Evolutionary conservation across 2,888 invertebrate species (phyloP), one percentile per base, ranked within the genome.

Genomic region (Chymomyza amoena): DNA sequence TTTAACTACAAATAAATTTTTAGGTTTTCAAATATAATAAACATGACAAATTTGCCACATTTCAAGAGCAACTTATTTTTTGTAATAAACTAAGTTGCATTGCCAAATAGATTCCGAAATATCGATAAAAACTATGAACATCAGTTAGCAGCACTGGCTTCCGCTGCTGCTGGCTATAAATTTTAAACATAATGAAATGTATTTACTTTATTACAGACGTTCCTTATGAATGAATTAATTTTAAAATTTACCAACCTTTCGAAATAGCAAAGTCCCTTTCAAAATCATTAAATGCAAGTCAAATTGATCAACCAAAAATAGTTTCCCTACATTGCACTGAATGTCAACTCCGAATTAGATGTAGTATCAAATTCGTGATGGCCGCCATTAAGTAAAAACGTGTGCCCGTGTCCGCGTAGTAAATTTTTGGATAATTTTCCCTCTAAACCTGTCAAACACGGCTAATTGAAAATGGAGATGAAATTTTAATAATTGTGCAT

Each of bases 371-470:
- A 85, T 73, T 85, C 79, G 80, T 81, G 78, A 86, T 84, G 82
- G 83, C 82, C 87, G 88, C 84, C 90, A 90, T 90, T 91, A 85
- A 91, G 91, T 91, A 89, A 90, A 91, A 91, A 91, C 91, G 91
- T 91, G 91, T 89, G 90, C 90, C 84, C 89, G 90, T 86, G 91
- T 89, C 90, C 90, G 85, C 89, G 90, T 86, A 89, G 78, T 90
- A 91, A 90, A 90, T 89, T 89, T 89, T 86, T 78, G 75, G 81
- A 82, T 78, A 84, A 88, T 87, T 88, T 90, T 84, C 79, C 80
- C 82, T 79, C 80, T 79, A 80, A 87, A 91, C 87, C 85, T 81
- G 77, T 75, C 75, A 69, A 80, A 90, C 89, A 88, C 84, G 80
- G 79, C 75, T 73, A 84, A 89, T 89, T 81, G 39, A 45, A 45